Percentiles rank a stretch among this genome's conserved stretches.
Evolutionary conservation across 2,888 invertebrate genomes (phyloP).

Genomic region (Zygothrica quintamaculata): DNA sequence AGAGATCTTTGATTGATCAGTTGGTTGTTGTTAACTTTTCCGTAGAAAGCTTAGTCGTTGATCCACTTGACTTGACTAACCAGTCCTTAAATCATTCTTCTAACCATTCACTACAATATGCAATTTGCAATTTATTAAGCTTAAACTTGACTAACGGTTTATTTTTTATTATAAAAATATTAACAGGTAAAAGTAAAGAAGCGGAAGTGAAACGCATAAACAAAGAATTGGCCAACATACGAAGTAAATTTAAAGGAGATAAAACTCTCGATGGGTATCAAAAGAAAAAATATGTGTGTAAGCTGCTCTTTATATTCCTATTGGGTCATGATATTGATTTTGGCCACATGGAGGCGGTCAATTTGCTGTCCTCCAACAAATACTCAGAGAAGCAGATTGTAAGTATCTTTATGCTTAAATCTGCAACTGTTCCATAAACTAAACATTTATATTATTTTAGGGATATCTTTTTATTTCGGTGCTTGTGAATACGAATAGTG

Average conservation of each 20-base stretch:
- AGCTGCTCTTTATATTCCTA: conserved; percentile 99
- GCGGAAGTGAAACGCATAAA: conserved; percentile 99
- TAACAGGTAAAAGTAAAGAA: conserved; percentile 98
- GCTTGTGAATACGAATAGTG: conserved; percentile 99
- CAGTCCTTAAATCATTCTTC: too few species aligned
- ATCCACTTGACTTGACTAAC: too few species aligned
- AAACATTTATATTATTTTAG: conserved; percentile 85
- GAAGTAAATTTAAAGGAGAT: conserved; percentile 99
- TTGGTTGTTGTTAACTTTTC: too few species aligned
- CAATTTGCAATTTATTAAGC: too few species aligned
- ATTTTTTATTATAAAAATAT: background rate
- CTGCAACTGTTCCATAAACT: background rate
- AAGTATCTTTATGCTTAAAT: conserved; percentile 82
- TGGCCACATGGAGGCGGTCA: conserved; percentile 99
- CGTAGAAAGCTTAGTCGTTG: too few species aligned
- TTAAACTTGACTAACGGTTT: background rate
- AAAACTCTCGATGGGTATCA: conserved; percentile 99
- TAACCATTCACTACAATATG: too few species aligned
- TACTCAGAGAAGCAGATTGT: conserved; percentile 99
- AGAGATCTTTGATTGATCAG: too few species aligned
- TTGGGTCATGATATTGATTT: conserved; percentile 99
- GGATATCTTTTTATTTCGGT: conserved; percentile 99
- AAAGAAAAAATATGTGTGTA: conserved; percentile 99
- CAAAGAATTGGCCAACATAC: conserved; percentile 99
- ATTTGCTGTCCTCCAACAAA: conserved; percentile 99